phyloP scores from a whole-genome alignment of 1,140 invertebrate genomes.

The Kradibia gibbosae region DNA sequence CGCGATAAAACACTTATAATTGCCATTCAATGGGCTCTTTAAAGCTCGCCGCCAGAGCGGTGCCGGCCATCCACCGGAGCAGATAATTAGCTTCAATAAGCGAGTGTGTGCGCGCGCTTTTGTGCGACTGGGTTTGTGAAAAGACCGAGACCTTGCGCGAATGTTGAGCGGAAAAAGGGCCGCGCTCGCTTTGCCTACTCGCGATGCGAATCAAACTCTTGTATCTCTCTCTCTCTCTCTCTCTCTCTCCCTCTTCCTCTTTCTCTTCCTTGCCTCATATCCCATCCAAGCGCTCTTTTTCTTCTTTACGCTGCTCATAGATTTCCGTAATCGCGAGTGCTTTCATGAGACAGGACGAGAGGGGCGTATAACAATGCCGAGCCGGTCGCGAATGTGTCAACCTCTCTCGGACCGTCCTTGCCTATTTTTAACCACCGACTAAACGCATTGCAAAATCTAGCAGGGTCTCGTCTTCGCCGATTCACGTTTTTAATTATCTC shows the following conservation, averaged over 20 bases:
- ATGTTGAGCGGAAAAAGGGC: slow-evolving; percentile 3
- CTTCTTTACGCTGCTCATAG: too few species aligned
- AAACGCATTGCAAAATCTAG: too few species aligned
- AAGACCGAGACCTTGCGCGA: background rate
- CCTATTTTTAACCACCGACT: too few species aligned
- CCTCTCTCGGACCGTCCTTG: background rate
- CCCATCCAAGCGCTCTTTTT: too few species aligned
- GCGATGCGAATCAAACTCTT: background rate
- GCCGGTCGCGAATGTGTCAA: background rate
- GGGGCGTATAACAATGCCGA: background rate
- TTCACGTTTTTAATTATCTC: too few species aligned
- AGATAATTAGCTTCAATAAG: slow-evolving; percentile 51
- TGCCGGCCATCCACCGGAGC: slow-evolving; percentile 3
- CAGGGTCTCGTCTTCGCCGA: too few species aligned
- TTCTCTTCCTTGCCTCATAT: too few species aligned
- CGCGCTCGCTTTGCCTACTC: background rate
- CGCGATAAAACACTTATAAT: slow-evolving; percentile 52
- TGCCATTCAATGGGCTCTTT: slow-evolving; percentile 51
- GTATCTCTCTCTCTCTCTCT: background rate
- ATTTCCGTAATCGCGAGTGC: background rate
- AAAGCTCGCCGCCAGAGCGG: slow-evolving; percentile 38
- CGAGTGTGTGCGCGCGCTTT: background rate
- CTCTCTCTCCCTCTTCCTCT: too few species aligned
- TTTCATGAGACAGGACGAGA: background rate
- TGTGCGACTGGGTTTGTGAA: background rate